phyloP scores from a whole-genome alignment of 2,888 invertebrate species.

The Rugalucina vietnamica region DNA sequence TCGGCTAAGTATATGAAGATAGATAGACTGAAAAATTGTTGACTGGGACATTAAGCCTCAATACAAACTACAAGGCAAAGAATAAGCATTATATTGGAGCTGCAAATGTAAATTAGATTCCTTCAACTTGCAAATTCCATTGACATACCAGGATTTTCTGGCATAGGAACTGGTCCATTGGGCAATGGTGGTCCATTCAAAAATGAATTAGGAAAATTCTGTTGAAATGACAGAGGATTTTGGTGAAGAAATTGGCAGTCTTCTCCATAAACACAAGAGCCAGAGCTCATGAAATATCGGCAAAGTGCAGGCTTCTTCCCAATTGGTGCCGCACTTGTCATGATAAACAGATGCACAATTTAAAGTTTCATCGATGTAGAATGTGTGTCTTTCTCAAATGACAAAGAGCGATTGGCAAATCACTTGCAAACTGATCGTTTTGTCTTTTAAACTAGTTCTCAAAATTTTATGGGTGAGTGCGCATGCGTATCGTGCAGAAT shows the following conservation, averaged over 20 bases:
- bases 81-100: too few relatives aligned
- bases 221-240: conserved; percentile 67
- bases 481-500: conserved; percentile 22
- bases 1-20: too few relatives aligned
- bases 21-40: too few relatives aligned
- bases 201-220: conserved; percentile 60
- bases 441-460: conserved; percentile 53
- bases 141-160: conserved; percentile 70
- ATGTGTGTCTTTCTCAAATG: conserved; percentile 14
- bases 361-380: conserved; percentile 25
- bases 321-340: conserved; percentile 72
- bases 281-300: conserved; percentile 75
- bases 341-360: conserved; percentile 57
- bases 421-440: conserved; percentile 19
- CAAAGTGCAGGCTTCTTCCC: conserved; percentile 76
- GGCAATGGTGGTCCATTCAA: conserved; percentile 59
- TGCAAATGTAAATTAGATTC: too few relatives aligned
- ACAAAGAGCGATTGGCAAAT: not conserved
- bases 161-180: conserved; percentile 59
- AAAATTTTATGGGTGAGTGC: not conserved
- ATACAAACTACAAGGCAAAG: too few relatives aligned
- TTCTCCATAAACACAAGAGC: conserved; percentile 76
- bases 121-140: too few relatives aligned
- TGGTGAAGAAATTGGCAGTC: conserved; percentile 79
- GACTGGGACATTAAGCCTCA: too few relatives aligned